Conservation (phyloP, 1,140 invertebrate species). For the Epicauta chinensis region DNA sequence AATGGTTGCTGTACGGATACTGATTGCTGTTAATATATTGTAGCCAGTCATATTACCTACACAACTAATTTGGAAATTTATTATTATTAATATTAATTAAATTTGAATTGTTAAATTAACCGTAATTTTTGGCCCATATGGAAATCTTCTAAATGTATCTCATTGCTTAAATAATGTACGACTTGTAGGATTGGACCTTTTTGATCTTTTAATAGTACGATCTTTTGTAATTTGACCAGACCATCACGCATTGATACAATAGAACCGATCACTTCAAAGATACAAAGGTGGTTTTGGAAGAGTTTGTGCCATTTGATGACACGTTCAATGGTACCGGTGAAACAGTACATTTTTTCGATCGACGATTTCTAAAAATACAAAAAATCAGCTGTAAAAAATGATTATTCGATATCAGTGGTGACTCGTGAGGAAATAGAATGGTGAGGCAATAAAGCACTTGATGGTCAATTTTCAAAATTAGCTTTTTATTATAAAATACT, state of each 20-base stretch:
- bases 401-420: too few species aligned
- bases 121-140: conserved; percentile 18
- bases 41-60: conserved; percentile 6
- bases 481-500: too few species aligned
- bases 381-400: too few species aligned
- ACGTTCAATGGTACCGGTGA: conserved; percentile 20
- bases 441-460: too few species aligned
- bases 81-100: neutral
- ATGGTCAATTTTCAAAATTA: too few species aligned
- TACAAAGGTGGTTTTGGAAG: conserved; percentile 11
- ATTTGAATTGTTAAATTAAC: conserved; percentile 8
- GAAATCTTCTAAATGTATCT: conserved; percentile 14
- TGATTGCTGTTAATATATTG: conserved; percentile 2
- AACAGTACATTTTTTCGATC: conserved; percentile 1
- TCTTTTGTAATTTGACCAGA: conserved; percentile 12
- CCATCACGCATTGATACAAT: conserved; percentile 18
- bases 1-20: conserved; percentile 2
- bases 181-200: conserved; percentile 22
- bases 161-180: conserved; percentile 13
- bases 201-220: conserved; percentile 18
- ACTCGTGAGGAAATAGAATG: too few species aligned
- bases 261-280: conserved; percentile 21
- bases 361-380: neutral
- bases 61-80: conserved; percentile 5
- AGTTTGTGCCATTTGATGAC: conserved; percentile 21